These are phyloP conservation scores for Drosophila triauraria DNA, from an alignment of 1,140 invertebrate species.

Conservation along the genomic window DNA sequence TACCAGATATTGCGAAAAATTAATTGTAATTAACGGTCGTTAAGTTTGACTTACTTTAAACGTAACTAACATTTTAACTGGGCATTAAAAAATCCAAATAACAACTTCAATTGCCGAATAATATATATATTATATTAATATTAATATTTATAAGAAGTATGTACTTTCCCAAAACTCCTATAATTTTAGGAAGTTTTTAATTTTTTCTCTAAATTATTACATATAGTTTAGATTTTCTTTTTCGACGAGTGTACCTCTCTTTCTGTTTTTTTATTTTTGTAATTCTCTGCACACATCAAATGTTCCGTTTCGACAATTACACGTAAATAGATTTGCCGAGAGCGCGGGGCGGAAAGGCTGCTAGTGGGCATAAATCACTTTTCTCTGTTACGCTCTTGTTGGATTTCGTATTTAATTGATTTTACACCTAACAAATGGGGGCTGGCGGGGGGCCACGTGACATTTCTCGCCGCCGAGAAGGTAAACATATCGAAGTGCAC, in stretches of 20 bases:
- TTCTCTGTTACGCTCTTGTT: slow-evolving; percentile 29
- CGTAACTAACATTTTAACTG: too few species aligned
- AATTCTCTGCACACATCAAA: slow-evolving; percentile 4
- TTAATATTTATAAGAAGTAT: too few species aligned
- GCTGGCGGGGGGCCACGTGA: slow-evolving; percentile 49
- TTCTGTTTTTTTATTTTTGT: not conserved
- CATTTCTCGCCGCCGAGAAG: slow-evolving; percentile 49
- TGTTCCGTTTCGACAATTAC: slow-evolving; percentile 63
- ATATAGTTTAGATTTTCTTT: too few species aligned
- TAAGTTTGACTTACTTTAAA: too few species aligned
- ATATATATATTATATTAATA: too few species aligned
- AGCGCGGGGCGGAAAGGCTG: slow-evolving; percentile 11
- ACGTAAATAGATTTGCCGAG: slow-evolving; percentile 58
- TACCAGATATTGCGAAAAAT: too few species aligned
- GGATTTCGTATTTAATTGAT: slow-evolving; percentile 67
- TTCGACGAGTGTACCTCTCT: slow-evolving; percentile 2
- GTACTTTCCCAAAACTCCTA: too few species aligned
- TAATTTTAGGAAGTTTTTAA: not conserved
- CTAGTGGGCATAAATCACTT: slow-evolving; percentile 50
- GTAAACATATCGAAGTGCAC: slow-evolving; percentile 35
- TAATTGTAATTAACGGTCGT: too few species aligned
- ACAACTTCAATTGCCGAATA: too few species aligned
- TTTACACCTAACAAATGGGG: slow-evolving; percentile 51
- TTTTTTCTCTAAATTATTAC: not conserved
- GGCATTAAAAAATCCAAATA: too few species aligned